Conservation (phyloP, 2,888 invertebrate genomes). For the Silvanus unidentatus region DNA sequence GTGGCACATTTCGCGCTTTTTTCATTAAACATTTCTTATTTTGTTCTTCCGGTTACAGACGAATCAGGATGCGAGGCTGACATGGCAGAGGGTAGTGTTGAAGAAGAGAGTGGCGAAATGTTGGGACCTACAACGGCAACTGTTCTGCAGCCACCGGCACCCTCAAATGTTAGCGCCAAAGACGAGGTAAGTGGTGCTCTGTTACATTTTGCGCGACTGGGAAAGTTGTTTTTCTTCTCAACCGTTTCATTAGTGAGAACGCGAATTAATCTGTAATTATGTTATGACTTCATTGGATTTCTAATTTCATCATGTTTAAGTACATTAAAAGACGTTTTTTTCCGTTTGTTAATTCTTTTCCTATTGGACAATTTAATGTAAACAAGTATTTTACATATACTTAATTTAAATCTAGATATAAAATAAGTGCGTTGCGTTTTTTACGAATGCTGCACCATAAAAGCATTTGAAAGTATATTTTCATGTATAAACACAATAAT, state of each 20-base stretch:
- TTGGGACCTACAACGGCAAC: constrained; percentile 51
- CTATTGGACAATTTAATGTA: constrained; percentile 4
- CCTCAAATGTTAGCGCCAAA: constrained; percentile 45
- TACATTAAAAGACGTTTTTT: background rate
- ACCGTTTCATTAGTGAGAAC: too few relatives aligned
- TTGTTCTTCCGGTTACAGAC: too few relatives aligned
- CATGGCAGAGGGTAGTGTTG: constrained; percentile 72
- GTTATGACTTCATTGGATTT: constrained; percentile 31
- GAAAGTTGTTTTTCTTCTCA: background rate
- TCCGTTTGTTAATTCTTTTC: background rate
- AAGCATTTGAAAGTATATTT: constrained; percentile 1
- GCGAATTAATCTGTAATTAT: constrained; percentile 21
- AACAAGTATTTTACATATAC: constrained; percentile 2
- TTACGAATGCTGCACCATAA: too few relatives aligned
- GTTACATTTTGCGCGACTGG: background rate
- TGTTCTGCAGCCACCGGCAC: constrained; percentile 48
- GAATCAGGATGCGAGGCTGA: constrained; percentile 81
- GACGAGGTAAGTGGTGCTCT: constrained; percentile 44
- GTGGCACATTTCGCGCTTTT: too few relatives aligned
- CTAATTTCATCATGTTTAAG: constrained; percentile 29
- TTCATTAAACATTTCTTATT: too few relatives aligned
- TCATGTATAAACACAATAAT: background rate
- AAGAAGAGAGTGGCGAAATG: constrained; percentile 57
- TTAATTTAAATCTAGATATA: background rate
- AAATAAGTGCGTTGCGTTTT: too few relatives aligned